Base-by-base conservation (phyloP, 1,140 invertebrate genomes). In the Sycophila sp. region DNA sequence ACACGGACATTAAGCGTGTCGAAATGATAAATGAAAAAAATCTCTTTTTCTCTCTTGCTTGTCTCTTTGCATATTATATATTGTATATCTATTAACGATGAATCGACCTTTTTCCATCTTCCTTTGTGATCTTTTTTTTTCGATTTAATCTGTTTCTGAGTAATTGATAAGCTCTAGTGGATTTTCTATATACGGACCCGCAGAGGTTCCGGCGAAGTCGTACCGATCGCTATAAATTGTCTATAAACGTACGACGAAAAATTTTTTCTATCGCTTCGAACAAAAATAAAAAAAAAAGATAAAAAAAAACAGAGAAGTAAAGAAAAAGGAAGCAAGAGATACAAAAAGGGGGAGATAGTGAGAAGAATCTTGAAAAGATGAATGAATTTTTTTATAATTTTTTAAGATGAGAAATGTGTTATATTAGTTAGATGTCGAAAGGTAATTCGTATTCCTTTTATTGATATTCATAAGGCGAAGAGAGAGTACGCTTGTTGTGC, bases 321-420 rank as follows among this genome's bases (percentile, higher is more conserved):
- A 10, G 17, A 28, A 42, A 17, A 47, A 10, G 17, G n/a, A 42
- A 60, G 38, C 56, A 42, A 60, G 36, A 60, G 38, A 40, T 24
- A 22, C 45, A 15, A 47, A 19, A 8, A 63, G 10, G 36, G 26
- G 6, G n/a, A 56, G 11, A 53, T 26, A 67, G 28, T 8, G 32
- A 66, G 32, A 56, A n/a, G 58, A 55, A 69, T 62, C 47, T 42
- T 62, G 17, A 55, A 69, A 62, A 63, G 17, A 69, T 42, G 28
- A 40, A 63, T 69, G 45, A 63, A 67, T 58, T 55, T 56, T 69
- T 69, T 69, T 69, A 69, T 62, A 62, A 69, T 62, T 69, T 69
- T 63, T 63, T 69, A 26, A 69, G 28, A 63, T 32, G 38, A 53
- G 13, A 63, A 32, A 55, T 60, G 30, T 62, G 45, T 69, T 62